phyloP scores from a whole-genome alignment of 1,140 invertebrate genomes.

The Meloidogyne floridensis region DNA sequence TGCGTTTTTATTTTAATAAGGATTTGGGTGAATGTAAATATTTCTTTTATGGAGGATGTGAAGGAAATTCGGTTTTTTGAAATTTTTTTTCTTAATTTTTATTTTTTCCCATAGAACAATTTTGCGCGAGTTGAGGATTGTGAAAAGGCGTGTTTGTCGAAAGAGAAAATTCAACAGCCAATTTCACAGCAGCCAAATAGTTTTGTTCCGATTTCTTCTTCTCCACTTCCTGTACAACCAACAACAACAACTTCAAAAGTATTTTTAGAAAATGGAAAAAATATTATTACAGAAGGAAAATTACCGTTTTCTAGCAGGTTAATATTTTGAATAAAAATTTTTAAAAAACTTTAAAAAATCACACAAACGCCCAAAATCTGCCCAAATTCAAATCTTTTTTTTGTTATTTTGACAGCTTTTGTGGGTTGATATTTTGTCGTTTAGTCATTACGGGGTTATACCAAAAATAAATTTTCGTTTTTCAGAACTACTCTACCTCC shows the following conservation, averaged over 20 bases:
- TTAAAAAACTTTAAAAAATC: no score
- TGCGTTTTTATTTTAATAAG: constrained; percentile 63
- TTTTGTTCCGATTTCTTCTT: neutral
- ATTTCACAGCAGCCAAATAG: neutral
- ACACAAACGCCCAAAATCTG: no score
- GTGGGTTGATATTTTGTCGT: no score
- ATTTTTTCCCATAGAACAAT: constrained; percentile 72
- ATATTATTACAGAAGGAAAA: neutral
- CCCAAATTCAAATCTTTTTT: no score
- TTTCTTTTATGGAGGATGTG: constrained; percentile 76
- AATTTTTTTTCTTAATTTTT: neutral
- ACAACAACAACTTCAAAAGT: neutral
- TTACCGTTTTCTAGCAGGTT: no score
- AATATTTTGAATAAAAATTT: no score
- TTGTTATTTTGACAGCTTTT: no score
- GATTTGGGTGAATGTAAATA: constrained; percentile 72
- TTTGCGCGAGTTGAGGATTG: constrained; percentile 81
- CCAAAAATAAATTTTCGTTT: neutral
- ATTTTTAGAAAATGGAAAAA: neutral
- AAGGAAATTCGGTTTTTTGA: constrained; percentile 73
- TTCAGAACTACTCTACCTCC: neutral
- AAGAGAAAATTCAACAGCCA: neutral
- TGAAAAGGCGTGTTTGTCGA: constrained; percentile 73
- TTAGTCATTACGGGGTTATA: no score
- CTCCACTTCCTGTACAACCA: neutral